phyloP scores from a whole-genome alignment of 2,113 vertebrate genomes.

The Dicentrarchus labrax region DNA sequence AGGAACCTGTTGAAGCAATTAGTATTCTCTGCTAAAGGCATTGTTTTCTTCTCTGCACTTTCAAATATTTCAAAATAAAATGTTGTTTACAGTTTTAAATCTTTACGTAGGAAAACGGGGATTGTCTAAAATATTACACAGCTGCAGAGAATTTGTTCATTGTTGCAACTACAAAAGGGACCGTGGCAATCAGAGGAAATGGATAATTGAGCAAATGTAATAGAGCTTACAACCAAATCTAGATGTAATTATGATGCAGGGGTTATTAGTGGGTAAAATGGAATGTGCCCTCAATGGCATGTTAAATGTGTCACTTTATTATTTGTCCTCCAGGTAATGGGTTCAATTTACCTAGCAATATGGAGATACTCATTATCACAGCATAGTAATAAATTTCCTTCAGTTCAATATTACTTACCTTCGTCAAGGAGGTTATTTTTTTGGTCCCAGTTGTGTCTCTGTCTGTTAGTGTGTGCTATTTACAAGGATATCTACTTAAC shows the following conservation, averaged over 20 bases:
- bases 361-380: constrained; percentile 43
- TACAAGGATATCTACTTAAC: neutral
- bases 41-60: constrained; percentile 9
- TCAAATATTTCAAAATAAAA: constrained; percentile 13
- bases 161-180: constrained; percentile 33
- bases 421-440: neutral
- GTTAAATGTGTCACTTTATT: constrained; percentile 69
- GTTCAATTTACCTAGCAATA: constrained; percentile 55
- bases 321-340: constrained; percentile 63
- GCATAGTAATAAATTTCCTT: constrained; percentile 36
- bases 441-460: constrained; percentile 6
- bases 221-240: constrained; percentile 54
- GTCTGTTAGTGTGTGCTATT: constrained; percentile 6
- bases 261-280: constrained; percentile 59
- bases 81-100: constrained; percentile 19
- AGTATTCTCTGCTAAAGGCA: constrained; percentile 31
- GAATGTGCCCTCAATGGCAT: constrained; percentile 52
- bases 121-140: neutral
- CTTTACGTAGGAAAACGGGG: constrained; percentile 2
- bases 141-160: constrained; percentile 40
- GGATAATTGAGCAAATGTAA: constrained; percentile 62
- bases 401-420: constrained; percentile 20
- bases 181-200: constrained; percentile 37
- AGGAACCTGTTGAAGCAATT: constrained; percentile 50
- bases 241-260: constrained; percentile 63